Evolutionary conservation across 2,113 vertebrate genomes (phyloP).

Genomic region (Oenanthe melanoleuca): DNA sequence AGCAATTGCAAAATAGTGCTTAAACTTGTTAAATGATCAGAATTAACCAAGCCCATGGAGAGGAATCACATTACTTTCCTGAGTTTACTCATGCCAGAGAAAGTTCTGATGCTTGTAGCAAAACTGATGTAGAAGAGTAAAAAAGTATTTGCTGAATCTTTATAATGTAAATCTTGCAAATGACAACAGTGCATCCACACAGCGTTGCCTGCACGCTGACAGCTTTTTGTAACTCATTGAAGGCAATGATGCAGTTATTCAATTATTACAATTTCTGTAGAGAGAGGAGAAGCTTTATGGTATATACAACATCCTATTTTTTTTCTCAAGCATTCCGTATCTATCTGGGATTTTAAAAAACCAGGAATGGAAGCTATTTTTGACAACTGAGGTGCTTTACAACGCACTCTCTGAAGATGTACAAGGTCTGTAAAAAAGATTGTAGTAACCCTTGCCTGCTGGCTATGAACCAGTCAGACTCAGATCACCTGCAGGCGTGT

Average conservation of each 20-base stretch:
- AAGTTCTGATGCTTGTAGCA: neutral
- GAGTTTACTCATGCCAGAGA: neutral
- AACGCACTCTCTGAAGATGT: neutral
- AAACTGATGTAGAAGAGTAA: neutral
- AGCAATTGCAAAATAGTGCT: neutral
- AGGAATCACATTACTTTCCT: neutral
- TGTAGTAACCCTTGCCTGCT: neutral
- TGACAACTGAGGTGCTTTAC: neutral
- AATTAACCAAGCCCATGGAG: neutral
- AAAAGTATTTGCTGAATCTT: neutral
- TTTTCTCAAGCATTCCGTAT: neutral
- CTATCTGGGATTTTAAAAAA: neutral
- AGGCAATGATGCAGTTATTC: neutral
- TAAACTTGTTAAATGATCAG: neutral
- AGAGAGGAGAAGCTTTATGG: neutral
- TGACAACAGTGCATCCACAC: neutral
- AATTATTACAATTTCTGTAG: neutral
- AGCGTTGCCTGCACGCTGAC: rapidly evolving
- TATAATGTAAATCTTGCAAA: neutral
- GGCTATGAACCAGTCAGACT: neutral
- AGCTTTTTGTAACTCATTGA: neutral
- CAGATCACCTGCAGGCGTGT: neutral
- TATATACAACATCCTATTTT: neutral
- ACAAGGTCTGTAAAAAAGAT: neutral
- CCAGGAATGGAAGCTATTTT: neutral